phyloP scores from a whole-genome alignment of 92 coral and sea anemone genomes.

The Porites evermanni region DNA sequence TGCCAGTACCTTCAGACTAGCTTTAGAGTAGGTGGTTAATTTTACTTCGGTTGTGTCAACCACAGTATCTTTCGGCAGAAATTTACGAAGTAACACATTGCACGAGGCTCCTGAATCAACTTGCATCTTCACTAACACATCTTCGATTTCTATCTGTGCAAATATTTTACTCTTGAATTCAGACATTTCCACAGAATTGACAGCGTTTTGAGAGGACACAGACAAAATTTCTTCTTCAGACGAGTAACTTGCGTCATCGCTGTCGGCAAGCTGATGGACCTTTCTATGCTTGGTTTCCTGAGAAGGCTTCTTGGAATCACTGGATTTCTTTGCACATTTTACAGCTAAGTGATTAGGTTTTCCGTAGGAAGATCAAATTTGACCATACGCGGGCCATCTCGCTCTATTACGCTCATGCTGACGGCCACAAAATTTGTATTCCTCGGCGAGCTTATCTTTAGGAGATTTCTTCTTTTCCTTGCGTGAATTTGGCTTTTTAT shows the following conservation, averaged over 20 bases:
- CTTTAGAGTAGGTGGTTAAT: constrained; percentile 33
- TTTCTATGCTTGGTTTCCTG: not conserved
- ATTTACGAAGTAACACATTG: constrained; percentile 35
- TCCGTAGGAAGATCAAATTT: constrained; percentile 43
- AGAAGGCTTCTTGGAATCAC: constrained; percentile 5
- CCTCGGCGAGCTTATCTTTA: not conserved
- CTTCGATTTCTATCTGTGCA: constrained; percentile 11
- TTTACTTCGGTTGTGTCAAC: constrained; percentile 2
- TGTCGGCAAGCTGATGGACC: constrained; percentile 28
- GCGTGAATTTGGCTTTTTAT: not conserved
- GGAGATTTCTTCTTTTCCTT: constrained; percentile 13
- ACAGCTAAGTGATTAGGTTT: constrained; percentile 49
- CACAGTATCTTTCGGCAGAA: constrained; percentile 16
- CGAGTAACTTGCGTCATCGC: not conserved
- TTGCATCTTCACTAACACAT: constrained; percentile 33
- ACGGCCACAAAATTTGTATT: constrained; percentile 46
- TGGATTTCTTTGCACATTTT: constrained; percentile 30
- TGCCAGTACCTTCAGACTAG: constrained; percentile 18
- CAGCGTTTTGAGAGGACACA: constrained; percentile 6
- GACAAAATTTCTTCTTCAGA: constrained; percentile 34
- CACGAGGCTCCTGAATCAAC: constrained; percentile 51
- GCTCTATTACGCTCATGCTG: constrained; percentile 35
- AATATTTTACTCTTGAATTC: not conserved
- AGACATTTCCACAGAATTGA: constrained; percentile 6
- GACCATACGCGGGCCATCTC: constrained; percentile 63